phyloP scores from a whole-genome alignment of 2,113 vertebrate species.

The Sylvilagus bachmani region DNA sequence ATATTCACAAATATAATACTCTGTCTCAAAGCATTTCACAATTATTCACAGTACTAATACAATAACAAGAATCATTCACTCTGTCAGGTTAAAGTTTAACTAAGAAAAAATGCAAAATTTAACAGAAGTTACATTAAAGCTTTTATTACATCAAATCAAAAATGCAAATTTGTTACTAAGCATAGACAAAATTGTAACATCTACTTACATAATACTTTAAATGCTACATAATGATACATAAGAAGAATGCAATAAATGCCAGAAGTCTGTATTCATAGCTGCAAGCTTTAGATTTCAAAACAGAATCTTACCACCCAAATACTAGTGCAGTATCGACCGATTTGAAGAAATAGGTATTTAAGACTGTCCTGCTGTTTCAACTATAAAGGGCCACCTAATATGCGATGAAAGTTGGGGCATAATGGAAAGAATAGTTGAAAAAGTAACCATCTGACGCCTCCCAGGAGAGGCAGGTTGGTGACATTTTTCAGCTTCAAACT shows the following conservation, averaged over 20 bases:
- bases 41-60: slow-evolving; percentile 75
- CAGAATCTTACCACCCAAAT: no score
- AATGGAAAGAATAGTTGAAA: slow-evolving; percentile 8
- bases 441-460: background rate
- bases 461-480: slow-evolving; percentile 39
- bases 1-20: slow-evolving; percentile 81
- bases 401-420: slow-evolving; percentile 59
- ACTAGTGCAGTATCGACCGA: no score
- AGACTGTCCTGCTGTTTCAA: slow-evolving; percentile 16
- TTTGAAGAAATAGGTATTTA: no score
- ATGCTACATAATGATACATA: slow-evolving; percentile 69
- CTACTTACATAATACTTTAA: slow-evolving; percentile 62
- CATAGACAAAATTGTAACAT: background rate
- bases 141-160: no score
- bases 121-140: slow-evolving; percentile 42
- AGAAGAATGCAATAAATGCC: slow-evolving; percentile 52
- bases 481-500: slow-evolving; percentile 67
- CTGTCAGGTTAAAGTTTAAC: slow-evolving; percentile 47
- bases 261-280: no score
- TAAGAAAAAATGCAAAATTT: slow-evolving; percentile 54
- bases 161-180: no score
- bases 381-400: slow-evolving; percentile 75
- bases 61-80: slow-evolving; percentile 62
- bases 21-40: slow-evolving; percentile 68
- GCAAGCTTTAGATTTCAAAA: no score